Evolutionary conservation across 1,140 invertebrate genomes (phyloP), one percentile per base, ranked within the genome.

Genomic region (Camponotus pennsylvanicus): DNA sequence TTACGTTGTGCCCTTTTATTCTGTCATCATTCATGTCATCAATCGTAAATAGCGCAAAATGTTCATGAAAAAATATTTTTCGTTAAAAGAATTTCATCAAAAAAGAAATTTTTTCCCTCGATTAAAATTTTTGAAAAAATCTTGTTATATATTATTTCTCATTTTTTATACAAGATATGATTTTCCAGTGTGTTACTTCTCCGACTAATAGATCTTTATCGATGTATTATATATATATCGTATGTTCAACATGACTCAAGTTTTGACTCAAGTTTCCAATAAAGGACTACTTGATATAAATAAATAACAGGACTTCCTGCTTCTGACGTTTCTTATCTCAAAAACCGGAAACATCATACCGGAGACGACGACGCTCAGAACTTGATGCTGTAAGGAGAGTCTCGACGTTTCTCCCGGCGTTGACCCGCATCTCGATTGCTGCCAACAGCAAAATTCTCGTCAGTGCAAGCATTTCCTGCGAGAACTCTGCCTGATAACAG

Each of bases 301-400:
- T 66, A 66, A 64, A 66, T 66, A 49, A 21, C 40, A 78, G 76
- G 34, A 76, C 55, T 76, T 78, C 37, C 59, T 66, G 59, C 61
- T 21, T 64, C 40, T 64, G 59, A 18, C 40, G 6, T 64, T 18
- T 27, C 15, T 45, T 61, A 78, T 78, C 42, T 78, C 76, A 78
- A 78, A 78, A 61, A 18, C 42, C 32, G 76, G 40, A 78, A 78
- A 78, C 76, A 78, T 78, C 59, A 78, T 77, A 77, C 37, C 21
- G 37, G 55, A 76, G 37, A 61, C 18, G 37, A 45, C 37, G 37
- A 7, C 18, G 9, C 32, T 78, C 27, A n/a, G 37, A 64, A 78
- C 18, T 66, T 59, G 27, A 59, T 40, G 63, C 27, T 15, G 15
- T 32, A 13, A 66, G 8, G n/a, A 27, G 11, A 67, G 18, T 66